Base-by-base conservation (phyloP, 2,113 vertebrate species). In the Irena cyanogastra region DNA sequence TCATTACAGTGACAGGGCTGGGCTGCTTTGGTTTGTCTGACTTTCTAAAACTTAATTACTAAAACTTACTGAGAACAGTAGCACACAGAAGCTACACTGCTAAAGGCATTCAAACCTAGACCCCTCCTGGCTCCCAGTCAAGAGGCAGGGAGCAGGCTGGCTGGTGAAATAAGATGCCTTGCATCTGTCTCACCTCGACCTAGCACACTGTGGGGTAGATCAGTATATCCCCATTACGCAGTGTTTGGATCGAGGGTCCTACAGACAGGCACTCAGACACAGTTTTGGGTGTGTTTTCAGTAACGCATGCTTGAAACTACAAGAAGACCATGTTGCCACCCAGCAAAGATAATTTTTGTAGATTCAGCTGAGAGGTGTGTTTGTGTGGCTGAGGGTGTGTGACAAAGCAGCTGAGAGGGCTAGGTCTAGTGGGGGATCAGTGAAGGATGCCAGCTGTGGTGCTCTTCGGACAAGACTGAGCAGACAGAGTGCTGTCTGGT, bases 351-450 rank as follows among this genome's bases (percentile, higher is more conserved):
- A 0, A 1, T 30, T 86, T 75, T 44, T 3, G 3, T 35, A 59
- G 39, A 31, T n/a, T 59, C 28, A 63, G 22, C 23, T 8, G 1
- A 37, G 41, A 54, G 49, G 21, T 15, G 12, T 26, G 11, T n/a
- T 39, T 87, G 54, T 35, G 27, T 42, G 27, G 42, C 19, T 9
- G 17, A 10, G 54, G 7, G 16, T 49, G 28, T 63, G 44, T 47
- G 69, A 47, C 31, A 70, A 57, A 59, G 45, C 49, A 80, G 27
- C 54, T 5, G 33, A 47, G 35, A 56, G 75, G 47, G 27, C 23
- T 0, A 0, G n/a, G 13, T 50, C 39, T 76, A 13, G 8, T 10
- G 13, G 21, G 22, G 33, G 50, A 57, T 5, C 45, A 49, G 45
- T 21, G 71, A 63, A 42, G 39, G 61, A 42, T 4, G 3, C 13